phyloP scores from a whole-genome alignment of 2,797 vertebrate species.

The Phataginus tetradactyla region DNA sequence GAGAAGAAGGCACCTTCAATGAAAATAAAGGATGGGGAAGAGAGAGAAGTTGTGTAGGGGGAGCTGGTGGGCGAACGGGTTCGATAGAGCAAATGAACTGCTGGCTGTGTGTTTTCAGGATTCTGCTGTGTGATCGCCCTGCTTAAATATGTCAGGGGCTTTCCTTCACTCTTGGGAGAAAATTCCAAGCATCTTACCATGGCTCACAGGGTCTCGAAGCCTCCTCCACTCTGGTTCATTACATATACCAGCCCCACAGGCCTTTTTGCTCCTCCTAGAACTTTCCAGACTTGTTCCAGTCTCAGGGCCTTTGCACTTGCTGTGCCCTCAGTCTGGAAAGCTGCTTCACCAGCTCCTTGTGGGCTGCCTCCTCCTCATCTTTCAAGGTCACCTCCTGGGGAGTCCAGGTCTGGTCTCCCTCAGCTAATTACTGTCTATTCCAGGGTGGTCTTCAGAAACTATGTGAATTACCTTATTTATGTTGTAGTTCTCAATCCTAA shows the following conservation, averaged over 20 bases:
- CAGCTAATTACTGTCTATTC: background rate
- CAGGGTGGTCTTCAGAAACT: background rate
- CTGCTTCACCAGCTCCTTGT: background rate
- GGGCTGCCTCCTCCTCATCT: no score
- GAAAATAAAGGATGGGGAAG: background rate
- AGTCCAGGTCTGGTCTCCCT: background rate
- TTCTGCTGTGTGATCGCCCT: background rate
- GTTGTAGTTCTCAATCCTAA: background rate
- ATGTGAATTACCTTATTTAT: background rate
- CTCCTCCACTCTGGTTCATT: background rate
- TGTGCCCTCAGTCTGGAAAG: background rate
- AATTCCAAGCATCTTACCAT: background rate
- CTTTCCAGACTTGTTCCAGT: background rate
- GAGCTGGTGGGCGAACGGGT: background rate
- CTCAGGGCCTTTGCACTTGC: background rate
- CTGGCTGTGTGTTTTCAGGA: background rate
- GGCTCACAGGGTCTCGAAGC: background rate
- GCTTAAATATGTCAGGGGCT: background rate
- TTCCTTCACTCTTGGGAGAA: background rate
- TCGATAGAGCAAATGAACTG: background rate
- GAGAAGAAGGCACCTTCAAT: background rate
- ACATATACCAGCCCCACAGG: background rate
- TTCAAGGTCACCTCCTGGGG: background rate
- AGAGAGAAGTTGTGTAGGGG: accelerated
- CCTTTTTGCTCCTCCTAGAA: background rate